Base-by-base conservation (phyloP, 2,888 invertebrate species). In the Terebella lapidaria region DNA sequence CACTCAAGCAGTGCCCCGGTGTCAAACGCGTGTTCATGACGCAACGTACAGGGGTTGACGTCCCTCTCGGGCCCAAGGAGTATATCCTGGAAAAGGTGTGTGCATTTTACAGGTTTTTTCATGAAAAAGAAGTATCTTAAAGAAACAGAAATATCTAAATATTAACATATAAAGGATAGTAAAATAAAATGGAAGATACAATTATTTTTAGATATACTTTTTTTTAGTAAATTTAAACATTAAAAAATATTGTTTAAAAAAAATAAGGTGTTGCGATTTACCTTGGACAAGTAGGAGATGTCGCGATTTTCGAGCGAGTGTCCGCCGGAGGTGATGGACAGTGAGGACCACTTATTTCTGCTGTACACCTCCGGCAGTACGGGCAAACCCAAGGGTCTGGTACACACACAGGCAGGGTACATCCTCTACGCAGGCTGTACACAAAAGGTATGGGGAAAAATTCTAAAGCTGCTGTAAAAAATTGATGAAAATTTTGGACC, bases 301-400 rank as follows among this genome's bases (percentile, higher is more conserved):
- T 60, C 58, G 0, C 56, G 62, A 5, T 71, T 71, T 54, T 65
- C 73, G 3, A 65, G 64, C n/a, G 66, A 64, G 18, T 78, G 76
- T 66, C 64, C 69, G 2, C 79, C 82, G 2, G 80, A 74, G 46
- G 69, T 69, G 27, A 74, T 83, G 75, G 78, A 80, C 62, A 81
- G 82, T 63, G 82, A 84, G 63, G 83, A 84, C 69, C 75, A 76
- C 1, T 71, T 84, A 53, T 84, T 84, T 68, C 78, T 84, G 72
- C 72, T 84, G 57, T 84, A 84, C 71, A 84, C 84, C 1, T 83
- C 83, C 2, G 84, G 84, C 29, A 82, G 82, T 60, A 84, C 84
- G 1, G 84, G 84, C 1, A 79, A 81, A 65, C 84, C 84, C 2
- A 84, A 84, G 70, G 84, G 83, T 2, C 69, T 83, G 2, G 73